Evolutionary conservation across 2,113 vertebrate species (phyloP).

Genomic region (Albula goreensis): DNA sequence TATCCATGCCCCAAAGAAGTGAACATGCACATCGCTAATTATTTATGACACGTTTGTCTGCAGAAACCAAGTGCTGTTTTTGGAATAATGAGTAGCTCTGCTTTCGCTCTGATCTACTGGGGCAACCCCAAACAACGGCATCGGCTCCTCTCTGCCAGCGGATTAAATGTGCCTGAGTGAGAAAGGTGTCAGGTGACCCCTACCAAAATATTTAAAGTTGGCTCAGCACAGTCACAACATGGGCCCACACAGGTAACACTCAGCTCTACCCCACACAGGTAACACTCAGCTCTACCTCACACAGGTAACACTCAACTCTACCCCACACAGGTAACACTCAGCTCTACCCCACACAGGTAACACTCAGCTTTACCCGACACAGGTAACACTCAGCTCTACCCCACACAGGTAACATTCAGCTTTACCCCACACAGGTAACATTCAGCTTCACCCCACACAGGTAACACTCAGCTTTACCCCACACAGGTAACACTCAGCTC

Average conservation of each 20-base stretch:
- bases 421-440: no score
- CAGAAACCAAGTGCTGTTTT: conserved; percentile 54
- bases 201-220: neutral
- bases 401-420: no score
- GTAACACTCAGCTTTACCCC: no score
- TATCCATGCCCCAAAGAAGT: conserved; percentile 69
- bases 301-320: no score
- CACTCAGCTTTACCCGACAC: no score
- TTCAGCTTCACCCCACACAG: no score
- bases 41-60: conserved; percentile 73
- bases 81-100: conserved; percentile 57
- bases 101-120: conserved; percentile 54
- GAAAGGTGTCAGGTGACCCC: neutral
- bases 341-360: no score
- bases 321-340: no score
- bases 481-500: no score
- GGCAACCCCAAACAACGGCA: conserved; percentile 31
- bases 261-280: no score
- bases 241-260: neutral
- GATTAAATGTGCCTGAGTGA: neutral
- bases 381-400: no score
- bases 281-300: no score
- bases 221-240: neutral
- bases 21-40: conserved; percentile 68
- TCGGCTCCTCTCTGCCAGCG: neutral